Evolutionary conservation across 2,888 invertebrate genomes (phyloP), one percentile per base, ranked within the genome.

Genomic region (Rhagonycha fulva): DNA sequence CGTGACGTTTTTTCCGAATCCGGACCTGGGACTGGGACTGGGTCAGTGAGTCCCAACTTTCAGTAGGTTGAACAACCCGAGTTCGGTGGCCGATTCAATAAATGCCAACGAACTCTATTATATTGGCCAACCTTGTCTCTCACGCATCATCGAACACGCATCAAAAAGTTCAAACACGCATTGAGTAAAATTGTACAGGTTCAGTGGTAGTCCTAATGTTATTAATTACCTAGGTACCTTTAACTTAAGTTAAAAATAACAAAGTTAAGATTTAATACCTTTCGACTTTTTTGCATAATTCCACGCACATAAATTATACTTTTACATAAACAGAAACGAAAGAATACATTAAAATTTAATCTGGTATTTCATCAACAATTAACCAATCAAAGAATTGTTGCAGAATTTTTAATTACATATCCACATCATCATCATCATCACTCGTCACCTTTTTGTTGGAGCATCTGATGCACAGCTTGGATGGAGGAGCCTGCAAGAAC

Each of bases 51-150:
- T 80, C 79, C 82, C 81, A 85, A 86, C 86, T 86, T 86, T 86
- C 85, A 85, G 26, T 85, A 85, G 85, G 86, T 86, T 86, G 85
- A 86, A 86, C 85, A 85, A 86, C 85, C 86, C 82, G 79, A 76
- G 74, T 78, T 76, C 83, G 78, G 79, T 78, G 81, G 80, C 82
- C 82, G 82, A 82, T 82, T 78, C 80, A 71, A 80, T 81, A 84
- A 84, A 84, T 84, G 85, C 85, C 86, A 85, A 84, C 83, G 85
- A 86, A 85, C 85, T 84, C 84, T 30, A 78, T 69, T 66, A 72
- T 73, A 78, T 62, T 69, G 28, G 72, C 72, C 72, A 67, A 72
- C 75, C 72, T 68, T 63, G 71, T 73, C 72, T 47, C n/a, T 71
- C 66, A 47, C 30, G 66, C 68, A 72, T 68, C 73, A 75, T 72